Evolutionary conservation across 2,888 invertebrate species (phyloP), one percentile per base, ranked within the genome.

Genomic region (Plebejus melissa): DNA sequence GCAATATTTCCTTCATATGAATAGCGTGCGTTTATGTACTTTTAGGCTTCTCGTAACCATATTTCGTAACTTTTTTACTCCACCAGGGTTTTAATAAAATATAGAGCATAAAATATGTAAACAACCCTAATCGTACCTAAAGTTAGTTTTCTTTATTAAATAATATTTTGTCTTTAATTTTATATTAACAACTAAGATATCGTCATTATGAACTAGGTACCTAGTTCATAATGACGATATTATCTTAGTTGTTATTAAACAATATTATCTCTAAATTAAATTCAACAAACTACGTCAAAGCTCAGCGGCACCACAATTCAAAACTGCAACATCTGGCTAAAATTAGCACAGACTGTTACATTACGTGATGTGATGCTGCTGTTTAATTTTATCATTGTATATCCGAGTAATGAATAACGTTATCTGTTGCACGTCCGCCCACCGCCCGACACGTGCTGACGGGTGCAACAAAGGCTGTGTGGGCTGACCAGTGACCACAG

Each of bases 1-100:
- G 72, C 54, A 72, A 72, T 72, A 72, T 72, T 72, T 72, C 54
- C 72, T 72, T 54, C 72, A 32, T 72, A 72, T 72, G 72, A 72
- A 72, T 72, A 54, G 16, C 50, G 22, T 71, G 32, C 13, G 54
- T 16, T 28, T 46, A 28, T 28, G 28, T 71, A 54, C 13, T 54
- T 71, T 71, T 28, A 13, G 46, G 50, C 72, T 50, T 69, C n/a
- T 28, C 54, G 16, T 54, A 32, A 50, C 71, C 71, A 28, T 32
- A 32, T 32, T 54, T 16, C 0, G 54, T 71, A 22, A 46, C 22
- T 46, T 13, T 71, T 46, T 46, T 71, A 71, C 46, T 71, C 11
- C 32, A 5, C 28, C 28, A 2, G 11, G 32, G 4, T 28, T 60
- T 28, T 28, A 60, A 60, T 60, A 60, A 22, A 58, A 60, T 28